Percentiles rank a stretch among this genome's conserved stretches.
Conservation (phyloP, 1,140 invertebrate genomes). For the Drosophila nikananu region DNA sequence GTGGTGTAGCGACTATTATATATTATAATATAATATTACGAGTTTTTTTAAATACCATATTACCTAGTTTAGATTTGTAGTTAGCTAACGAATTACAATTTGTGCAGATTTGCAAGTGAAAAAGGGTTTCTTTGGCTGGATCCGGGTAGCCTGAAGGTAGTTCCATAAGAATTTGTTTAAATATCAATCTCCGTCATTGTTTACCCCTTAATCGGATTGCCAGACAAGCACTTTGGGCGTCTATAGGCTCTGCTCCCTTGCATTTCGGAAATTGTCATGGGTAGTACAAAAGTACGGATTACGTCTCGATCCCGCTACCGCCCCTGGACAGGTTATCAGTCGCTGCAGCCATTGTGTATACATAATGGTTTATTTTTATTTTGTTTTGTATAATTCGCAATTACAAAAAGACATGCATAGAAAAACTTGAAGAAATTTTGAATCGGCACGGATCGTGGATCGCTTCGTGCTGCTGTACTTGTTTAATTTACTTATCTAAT, state of each 20-base stretch:
- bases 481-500: slow-evolving; percentile 52
- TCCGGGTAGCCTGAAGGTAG: too few relatives aligned
- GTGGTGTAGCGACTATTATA: slow-evolving; percentile 87
- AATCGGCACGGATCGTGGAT: slow-evolving; percentile 11
- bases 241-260: neutral
- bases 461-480: slow-evolving; percentile 11
- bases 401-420: slow-evolving; percentile 65
- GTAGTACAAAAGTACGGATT: neutral
- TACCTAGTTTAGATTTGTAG: slow-evolving; percentile 21
- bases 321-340: slow-evolving; percentile 12
- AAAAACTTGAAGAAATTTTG: slow-evolving; percentile 48
- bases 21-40: neutral
- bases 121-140: neutral
- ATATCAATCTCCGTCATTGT: neutral
- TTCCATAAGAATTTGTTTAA: too few relatives aligned
- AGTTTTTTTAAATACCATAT: slow-evolving; percentile 5
- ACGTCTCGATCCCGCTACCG: neutral
- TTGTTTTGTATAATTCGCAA: slow-evolving; percentile 65
- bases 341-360: slow-evolving; percentile 18
- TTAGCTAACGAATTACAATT: slow-evolving; percentile 12
- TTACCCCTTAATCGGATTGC: neutral
- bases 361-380: slow-evolving; percentile 49
- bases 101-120: neutral
- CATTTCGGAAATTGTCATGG: neutral
- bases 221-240: neutral